Evolutionary conservation across 2,113 vertebrate species (phyloP).

Genomic region (Circaetus cinerascens): DNA sequence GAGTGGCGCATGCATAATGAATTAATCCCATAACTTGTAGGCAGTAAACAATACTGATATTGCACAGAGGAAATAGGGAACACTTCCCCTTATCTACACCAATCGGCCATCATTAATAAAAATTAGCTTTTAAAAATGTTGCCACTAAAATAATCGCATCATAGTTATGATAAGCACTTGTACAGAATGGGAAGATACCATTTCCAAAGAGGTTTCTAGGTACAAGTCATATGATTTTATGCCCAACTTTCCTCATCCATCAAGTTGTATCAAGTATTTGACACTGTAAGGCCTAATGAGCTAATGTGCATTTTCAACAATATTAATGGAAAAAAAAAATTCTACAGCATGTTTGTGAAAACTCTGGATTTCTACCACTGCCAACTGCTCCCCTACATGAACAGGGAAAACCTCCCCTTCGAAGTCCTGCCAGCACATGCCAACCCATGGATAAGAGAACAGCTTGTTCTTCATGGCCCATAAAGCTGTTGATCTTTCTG

Average conservation of each 20-base stretch:
- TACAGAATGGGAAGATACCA: background rate
- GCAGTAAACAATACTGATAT: background rate
- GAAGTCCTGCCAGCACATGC: background rate
- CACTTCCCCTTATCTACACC: background rate
- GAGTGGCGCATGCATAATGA: background rate
- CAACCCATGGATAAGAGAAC: background rate
- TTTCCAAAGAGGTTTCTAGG: background rate
- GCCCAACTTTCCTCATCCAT: background rate
- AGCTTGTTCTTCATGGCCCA: conserved; percentile 30
- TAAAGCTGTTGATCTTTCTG: conserved; percentile 32
- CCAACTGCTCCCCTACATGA: background rate
- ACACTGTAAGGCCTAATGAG: background rate
- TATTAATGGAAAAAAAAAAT: background rate
- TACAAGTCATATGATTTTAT: background rate
- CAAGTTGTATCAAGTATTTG: background rate
- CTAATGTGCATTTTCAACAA: background rate
- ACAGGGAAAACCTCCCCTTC: background rate
- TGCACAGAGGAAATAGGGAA: background rate
- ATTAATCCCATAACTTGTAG: background rate
- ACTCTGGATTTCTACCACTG: background rate
- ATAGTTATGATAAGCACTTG: background rate
- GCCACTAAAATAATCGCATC: background rate
- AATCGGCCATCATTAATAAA: background rate
- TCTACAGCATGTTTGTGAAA: background rate
- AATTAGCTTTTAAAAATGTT: background rate